Conservation (phyloP, 2,113 vertebrate genomes). For the Platysternon megacephalum region DNA sequence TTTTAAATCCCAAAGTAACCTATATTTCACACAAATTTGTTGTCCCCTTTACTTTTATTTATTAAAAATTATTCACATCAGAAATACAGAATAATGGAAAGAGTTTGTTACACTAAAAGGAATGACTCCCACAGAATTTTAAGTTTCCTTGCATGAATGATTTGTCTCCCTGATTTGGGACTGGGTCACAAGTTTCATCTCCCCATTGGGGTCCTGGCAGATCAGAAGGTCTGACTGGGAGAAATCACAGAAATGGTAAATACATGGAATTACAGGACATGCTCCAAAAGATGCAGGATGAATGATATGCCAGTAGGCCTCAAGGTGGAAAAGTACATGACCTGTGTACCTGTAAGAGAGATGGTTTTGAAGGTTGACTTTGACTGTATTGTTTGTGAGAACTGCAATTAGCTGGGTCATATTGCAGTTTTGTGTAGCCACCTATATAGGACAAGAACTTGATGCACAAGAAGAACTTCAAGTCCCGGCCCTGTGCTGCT, state of each 20-base stretch:
- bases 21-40: too few species aligned
- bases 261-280: background rate
- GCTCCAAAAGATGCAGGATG: background rate
- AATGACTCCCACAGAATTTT: background rate
- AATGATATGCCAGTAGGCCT: background rate
- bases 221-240: background rate
- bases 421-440: background rate
- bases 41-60: background rate
- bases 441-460: background rate
- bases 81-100: background rate
- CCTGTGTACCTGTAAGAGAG: background rate
- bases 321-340: background rate
- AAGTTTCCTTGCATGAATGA: background rate
- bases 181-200: background rate
- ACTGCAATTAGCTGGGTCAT: background rate
- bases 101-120: background rate
- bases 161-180: background rate
- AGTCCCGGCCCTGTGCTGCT: background rate
- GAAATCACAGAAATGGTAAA: background rate
- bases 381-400: background rate
- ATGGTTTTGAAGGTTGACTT: background rate
- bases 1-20: too few species aligned
- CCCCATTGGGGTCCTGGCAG: background rate
- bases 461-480: fast-evolving
- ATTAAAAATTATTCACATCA: background rate